Percentiles rank a stretch among this genome's conserved stretches.
phyloP scores from a whole-genome alignment of 2,797 vertebrate species.

The Halcyon badia region DNA sequence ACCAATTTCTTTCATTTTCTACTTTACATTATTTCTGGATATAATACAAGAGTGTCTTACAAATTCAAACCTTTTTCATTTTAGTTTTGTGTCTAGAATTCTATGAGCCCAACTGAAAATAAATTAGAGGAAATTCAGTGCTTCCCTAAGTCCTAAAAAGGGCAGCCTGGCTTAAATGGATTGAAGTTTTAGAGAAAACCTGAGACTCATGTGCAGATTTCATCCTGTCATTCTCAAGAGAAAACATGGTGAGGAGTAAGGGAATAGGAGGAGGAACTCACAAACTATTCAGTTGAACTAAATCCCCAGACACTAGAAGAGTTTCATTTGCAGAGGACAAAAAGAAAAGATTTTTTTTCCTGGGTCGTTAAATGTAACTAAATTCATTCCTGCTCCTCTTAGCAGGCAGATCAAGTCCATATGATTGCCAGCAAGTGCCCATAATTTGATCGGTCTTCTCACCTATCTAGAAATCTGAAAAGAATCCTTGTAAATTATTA shows the following conservation, averaged over 20 bases:
- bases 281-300: not conserved
- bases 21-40: not conserved
- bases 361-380: conserved; percentile 35
- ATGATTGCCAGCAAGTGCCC: conserved; percentile 25
- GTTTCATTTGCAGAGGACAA: not conserved
- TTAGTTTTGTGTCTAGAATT: not conserved
- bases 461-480: conserved; percentile 31
- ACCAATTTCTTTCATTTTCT: not conserved
- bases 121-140: not conserved
- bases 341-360: not conserved
- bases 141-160: not conserved
- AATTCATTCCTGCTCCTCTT: conserved; percentile 32
- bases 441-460: conserved; percentile 42
- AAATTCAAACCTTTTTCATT: not conserved
- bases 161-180: not conserved
- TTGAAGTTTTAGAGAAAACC: not conserved
- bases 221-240: not conserved
- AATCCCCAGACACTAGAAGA: not conserved
- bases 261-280: not conserved
- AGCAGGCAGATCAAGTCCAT: conserved; percentile 13
- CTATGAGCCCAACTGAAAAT: not conserved
- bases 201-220: not conserved
- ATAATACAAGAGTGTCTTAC: not conserved
- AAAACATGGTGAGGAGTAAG: not conserved
- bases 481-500: conserved; percentile 21